Percentiles rank a stretch among this genome's conserved stretches.
phyloP scores from a whole-genome alignment of 2,113 vertebrate species.

The Nibea coibor region DNA sequence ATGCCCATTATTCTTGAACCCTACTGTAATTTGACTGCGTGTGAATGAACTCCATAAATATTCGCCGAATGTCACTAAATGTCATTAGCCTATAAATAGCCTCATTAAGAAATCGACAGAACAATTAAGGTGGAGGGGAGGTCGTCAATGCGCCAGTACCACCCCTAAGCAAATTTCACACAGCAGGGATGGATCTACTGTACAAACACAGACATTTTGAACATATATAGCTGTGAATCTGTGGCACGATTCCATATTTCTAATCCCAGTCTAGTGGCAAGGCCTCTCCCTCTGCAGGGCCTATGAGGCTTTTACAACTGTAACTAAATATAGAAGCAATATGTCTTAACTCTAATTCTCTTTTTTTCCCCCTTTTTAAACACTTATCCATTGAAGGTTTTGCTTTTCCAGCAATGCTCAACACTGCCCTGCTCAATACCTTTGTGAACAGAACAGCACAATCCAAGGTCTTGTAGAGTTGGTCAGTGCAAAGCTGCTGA shows the following conservation, averaged over 20 bases:
- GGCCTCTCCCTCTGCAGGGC: neutral
- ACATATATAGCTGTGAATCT: neutral
- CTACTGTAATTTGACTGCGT: neutral
- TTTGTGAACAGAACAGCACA: neutral
- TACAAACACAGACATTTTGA: neutral
- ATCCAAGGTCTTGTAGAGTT: neutral
- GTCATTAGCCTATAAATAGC: constrained; percentile 22
- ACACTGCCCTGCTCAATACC: neutral
- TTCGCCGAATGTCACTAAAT: constrained; percentile 9
- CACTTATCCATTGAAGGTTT: neutral
- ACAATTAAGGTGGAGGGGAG: neutral
- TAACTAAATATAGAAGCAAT: neutral
- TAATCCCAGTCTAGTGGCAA: neutral
- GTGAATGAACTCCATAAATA: neutral
- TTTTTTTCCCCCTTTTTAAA: neutral
- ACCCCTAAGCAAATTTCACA: neutral
- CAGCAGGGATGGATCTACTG: neutral
- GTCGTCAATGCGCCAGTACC: neutral
- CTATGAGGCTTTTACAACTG: neutral
- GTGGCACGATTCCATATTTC: neutral
- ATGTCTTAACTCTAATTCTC: neutral
- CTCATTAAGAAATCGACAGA: constrained; percentile 8
- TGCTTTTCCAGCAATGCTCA: neutral
- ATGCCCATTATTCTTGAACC: neutral
- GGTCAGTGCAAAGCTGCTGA: neutral